Conservation (phyloP, 2,888 invertebrate genomes). For the Meghimatium bilineatum region DNA sequence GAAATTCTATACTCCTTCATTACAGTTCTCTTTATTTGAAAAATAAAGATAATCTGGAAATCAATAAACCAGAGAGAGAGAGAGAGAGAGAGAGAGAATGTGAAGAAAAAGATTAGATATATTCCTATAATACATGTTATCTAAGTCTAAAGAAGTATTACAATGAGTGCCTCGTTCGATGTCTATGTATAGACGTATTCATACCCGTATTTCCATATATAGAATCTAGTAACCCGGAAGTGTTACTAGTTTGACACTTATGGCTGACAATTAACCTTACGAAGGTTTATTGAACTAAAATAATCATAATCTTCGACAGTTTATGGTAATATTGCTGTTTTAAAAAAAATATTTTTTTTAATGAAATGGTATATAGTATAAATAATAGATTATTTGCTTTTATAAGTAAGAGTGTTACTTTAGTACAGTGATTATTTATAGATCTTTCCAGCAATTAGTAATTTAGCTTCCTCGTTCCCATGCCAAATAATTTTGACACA, state of each 20-base stretch:
- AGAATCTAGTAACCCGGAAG: conserved; percentile 10
- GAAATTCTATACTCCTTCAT: too few relatives aligned
- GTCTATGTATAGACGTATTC: not conserved
- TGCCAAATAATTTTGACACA: too few relatives aligned
- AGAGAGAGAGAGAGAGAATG: not conserved
- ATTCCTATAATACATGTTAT: too few relatives aligned
- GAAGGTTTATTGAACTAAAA: not conserved
- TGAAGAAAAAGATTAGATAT: too few relatives aligned
- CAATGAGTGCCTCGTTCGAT: not conserved
- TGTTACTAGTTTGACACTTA: conserved; percentile 7
- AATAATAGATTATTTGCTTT: not conserved
- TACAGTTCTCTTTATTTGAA: too few relatives aligned
- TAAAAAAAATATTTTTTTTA: too few relatives aligned
- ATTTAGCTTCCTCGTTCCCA: conserved; percentile 8
- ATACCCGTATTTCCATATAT: not conserved
- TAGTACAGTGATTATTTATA: not conserved
- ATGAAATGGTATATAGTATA: not conserved
- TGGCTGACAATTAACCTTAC: conserved; percentile 17
- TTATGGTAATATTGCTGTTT: not conserved
- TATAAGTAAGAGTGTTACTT: not conserved
- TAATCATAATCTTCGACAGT: not conserved
- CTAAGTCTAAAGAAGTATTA: not conserved
- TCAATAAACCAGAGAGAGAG: not conserved
- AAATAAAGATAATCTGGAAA: too few relatives aligned
- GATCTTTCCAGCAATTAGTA: not conserved